Percentiles rank a stretch among this genome's conserved stretches.
Evolutionary conservation across 2,113 vertebrate species (phyloP).

Genomic region (Scytalopus superciliaris): DNA sequence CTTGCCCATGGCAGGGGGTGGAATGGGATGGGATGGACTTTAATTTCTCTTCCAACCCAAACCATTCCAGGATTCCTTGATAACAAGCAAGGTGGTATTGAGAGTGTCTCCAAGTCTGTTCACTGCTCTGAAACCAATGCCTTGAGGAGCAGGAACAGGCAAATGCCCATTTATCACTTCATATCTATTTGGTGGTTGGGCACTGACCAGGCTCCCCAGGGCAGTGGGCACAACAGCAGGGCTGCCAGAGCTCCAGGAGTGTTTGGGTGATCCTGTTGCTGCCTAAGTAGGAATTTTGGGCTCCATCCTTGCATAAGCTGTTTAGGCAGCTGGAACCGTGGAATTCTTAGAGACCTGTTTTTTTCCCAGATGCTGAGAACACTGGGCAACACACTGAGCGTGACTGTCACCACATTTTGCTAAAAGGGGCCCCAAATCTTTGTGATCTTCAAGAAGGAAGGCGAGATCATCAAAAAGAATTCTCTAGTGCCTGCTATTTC

Average conservation of each 20-base stretch:
- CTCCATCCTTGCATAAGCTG: too few relatives aligned
- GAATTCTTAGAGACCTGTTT: too few relatives aligned
- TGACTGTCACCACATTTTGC: neutral
- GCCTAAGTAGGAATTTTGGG: too few relatives aligned
- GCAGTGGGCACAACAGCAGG: too few relatives aligned
- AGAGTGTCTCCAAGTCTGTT: neutral
- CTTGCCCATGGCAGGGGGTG: neutral
- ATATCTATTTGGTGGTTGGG: too few relatives aligned
- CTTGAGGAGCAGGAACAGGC: neutral
- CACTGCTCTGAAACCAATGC: neutral
- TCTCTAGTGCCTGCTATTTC: neutral
- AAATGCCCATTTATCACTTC: neutral
- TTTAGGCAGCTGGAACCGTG: too few relatives aligned
- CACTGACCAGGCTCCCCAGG: too few relatives aligned
- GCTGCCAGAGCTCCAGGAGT: too few relatives aligned
- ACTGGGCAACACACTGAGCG: neutral
- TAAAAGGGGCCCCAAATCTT: neutral
- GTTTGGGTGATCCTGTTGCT: too few relatives aligned
- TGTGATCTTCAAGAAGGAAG: neutral
- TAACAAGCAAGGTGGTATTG: neutral
- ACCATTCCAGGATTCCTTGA: neutral
- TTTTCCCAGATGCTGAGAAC: neutral
- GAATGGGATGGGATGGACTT: neutral
- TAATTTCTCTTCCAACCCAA: neutral
- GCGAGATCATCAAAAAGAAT: slow-evolving; percentile 1